Evolutionary conservation across 2,888 invertebrate genomes (phyloP).

Genomic region (Caenorhabditis parvicauda): DNA sequence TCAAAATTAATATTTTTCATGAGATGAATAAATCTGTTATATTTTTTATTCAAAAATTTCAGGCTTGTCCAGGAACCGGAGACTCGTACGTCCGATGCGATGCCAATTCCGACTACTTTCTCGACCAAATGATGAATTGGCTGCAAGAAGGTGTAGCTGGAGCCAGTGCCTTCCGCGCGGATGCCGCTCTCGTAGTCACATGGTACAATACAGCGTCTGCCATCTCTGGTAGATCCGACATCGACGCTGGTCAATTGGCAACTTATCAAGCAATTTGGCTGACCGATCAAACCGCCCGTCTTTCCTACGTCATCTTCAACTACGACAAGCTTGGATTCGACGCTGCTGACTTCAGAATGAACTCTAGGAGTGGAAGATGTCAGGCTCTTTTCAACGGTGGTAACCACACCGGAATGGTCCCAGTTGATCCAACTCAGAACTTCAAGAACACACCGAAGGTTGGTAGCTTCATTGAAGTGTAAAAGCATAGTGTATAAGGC

Average conservation of each 20-base stretch:
- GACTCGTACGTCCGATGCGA: slow-evolving; percentile 59
- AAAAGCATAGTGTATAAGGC: too few relatives aligned
- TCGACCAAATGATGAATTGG: slow-evolving; percentile 57
- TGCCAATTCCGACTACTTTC: slow-evolving; percentile 51
- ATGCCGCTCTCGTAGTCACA: slow-evolving; percentile 84
- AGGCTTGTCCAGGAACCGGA: slow-evolving; percentile 55
- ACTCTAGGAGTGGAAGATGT: slow-evolving; percentile 60
- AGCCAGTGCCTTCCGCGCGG: slow-evolving; percentile 83
- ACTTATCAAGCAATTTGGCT: slow-evolving; percentile 65
- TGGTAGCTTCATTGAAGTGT: too few relatives aligned
- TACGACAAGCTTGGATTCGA: slow-evolving; percentile 89
- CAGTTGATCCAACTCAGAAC: slow-evolving; percentile 59
- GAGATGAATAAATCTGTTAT: neutral
- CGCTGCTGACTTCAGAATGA: slow-evolving; percentile 66
- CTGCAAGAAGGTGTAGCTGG: slow-evolving; percentile 72
- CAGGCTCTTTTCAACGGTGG: slow-evolving; percentile 62
- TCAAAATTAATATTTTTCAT: neutral
- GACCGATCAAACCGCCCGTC: slow-evolving; percentile 69
- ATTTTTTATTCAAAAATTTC: slow-evolving; percentile 5
- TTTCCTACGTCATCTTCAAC: slow-evolving; percentile 89
- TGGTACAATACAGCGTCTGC: slow-evolving; percentile 70
- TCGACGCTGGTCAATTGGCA: slow-evolving; percentile 58
- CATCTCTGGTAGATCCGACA: slow-evolving; percentile 60
- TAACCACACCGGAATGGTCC: slow-evolving; percentile 61
- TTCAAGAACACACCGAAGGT: slow-evolving; percentile 61